Base-by-base conservation (phyloP, 2,888 invertebrate genomes). In the Diadegma fenestrale region DNA sequence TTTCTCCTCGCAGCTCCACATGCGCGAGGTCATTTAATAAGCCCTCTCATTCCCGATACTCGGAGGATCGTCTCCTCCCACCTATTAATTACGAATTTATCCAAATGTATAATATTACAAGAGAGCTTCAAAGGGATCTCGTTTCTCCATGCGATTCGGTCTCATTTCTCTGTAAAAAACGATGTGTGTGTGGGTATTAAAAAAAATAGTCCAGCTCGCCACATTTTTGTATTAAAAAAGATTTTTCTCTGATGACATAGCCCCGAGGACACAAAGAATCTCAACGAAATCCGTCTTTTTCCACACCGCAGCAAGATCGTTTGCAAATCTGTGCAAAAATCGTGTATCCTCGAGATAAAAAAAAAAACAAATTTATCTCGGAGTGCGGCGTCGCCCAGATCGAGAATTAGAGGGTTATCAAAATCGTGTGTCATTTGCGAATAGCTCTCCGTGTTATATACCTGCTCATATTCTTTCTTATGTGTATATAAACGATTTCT, bases 341-440 rank as follows among this genome's bases (percentile, higher is more conserved):
- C 12, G 17, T 33, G 45, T 43, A 68, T 54, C 33, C 33, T 79
- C 19, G 7, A 37, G 43, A 63, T 33, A 37, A 51, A 51, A 63
- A 37, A 63, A 63, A 51, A 63, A 51, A 30, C 64, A 37, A 0
- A 37, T 37, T 1, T 22, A 41, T 17, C 12, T 58, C 7, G 17
- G 19, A 37, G 26, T 26, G 85, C 58, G 66, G 76, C 71, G 37
- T 80, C 80, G 61, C 48, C 58, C 58, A 26, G 51, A 80, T 61
- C 72, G 48, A 48, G 82, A 85, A 85, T 85, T 82, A 85, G 85
- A 82, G 82, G 80, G 82, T 84, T 86, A 75, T 72, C 88, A 88
- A 90, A 82, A 89, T 88, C 87, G 88, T 88, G 90, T 93, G 92
- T 92, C 92, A 92, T 93, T 93, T 92, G 88, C 85, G 79, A 86